Percentiles rank a stretch among this genome's conserved stretches.
Conservation (phyloP, 2,113 vertebrate genomes). For the Tenebrosternarchus preto region DNA sequence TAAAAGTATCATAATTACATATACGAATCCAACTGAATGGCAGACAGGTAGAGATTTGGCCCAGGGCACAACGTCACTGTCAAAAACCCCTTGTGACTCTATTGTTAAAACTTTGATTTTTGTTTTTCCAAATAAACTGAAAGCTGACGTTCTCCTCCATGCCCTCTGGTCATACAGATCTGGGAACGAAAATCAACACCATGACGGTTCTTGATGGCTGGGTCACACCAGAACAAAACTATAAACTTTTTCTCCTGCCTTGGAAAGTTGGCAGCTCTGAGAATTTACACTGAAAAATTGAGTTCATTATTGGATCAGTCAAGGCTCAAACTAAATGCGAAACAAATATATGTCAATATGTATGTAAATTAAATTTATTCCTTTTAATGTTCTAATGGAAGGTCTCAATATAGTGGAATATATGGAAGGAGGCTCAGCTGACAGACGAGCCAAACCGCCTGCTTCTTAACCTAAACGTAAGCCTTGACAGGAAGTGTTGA, state of each 20-base stretch:
- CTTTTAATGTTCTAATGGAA: neutral
- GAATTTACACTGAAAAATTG: neutral
- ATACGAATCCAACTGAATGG: neutral
- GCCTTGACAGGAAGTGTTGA: neutral
- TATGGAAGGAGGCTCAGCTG: neutral
- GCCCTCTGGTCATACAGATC: neutral
- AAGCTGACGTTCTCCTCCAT: neutral
- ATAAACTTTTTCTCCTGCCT: neutral
- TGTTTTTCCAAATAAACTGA: slow-evolving; percentile 7
- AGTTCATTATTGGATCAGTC: neutral
- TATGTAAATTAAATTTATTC: neutral
- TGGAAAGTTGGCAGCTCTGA: neutral
- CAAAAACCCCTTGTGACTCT: neutral
- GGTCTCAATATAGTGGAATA: neutral
- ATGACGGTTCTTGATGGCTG: slow-evolving; percentile 3
- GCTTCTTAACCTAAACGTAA: neutral
- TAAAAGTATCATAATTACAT: neutral
- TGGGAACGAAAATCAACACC: neutral
- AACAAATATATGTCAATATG: slow-evolving; percentile 23
- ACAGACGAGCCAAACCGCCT: neutral
- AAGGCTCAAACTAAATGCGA: neutral
- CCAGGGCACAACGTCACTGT: slow-evolving; percentile 5
- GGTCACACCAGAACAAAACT: neutral
- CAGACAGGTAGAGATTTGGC: slow-evolving; percentile 5
- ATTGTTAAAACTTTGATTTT: neutral